These are phyloP conservation scores for Monopterus albus DNA, from an alignment of 2,113 vertebrate species.

Conservation along the genomic window DNA sequence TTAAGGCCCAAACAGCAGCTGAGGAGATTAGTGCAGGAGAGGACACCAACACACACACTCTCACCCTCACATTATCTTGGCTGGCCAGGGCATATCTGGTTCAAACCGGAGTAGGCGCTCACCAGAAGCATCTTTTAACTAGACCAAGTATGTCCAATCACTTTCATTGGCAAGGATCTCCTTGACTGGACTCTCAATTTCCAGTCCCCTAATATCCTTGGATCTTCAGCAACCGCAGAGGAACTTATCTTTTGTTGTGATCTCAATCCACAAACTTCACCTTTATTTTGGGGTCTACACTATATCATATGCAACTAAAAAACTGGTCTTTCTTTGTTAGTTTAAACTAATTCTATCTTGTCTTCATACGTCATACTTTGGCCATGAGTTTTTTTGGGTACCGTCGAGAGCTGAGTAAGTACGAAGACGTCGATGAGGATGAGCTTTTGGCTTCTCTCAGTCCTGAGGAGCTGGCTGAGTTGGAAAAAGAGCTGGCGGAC, in stretches of 20 bases:
- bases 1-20: slow-evolving; percentile 87
- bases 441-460: slow-evolving; percentile 94
- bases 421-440: slow-evolving; percentile 98
- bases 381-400: slow-evolving; percentile 96
- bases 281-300: slow-evolving; percentile 4
- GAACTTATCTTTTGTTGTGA: slow-evolving; percentile 13
- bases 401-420: slow-evolving; percentile 95
- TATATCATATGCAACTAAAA: background rate
- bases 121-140: slow-evolving; percentile 12
- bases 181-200: slow-evolving; percentile 12
- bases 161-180: background rate
- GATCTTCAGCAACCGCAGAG: slow-evolving; percentile 22
- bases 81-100: slow-evolving; percentile 25
- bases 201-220: background rate
- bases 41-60: slow-evolving; percentile 19
- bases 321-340: background rate
- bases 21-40: slow-evolving; percentile 83
- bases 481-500: slow-evolving; percentile 93
- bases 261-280: background rate
- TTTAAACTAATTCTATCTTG: background rate
- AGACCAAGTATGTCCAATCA: background rate
- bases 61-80: slow-evolving; percentile 12
- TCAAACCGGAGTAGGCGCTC: slow-evolving; percentile 34
- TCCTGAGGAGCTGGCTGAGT: slow-evolving; percentile 93
- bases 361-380: background rate